Base-by-base conservation (phyloP, 2,797 vertebrate species). In the Gila robusta region DNA sequence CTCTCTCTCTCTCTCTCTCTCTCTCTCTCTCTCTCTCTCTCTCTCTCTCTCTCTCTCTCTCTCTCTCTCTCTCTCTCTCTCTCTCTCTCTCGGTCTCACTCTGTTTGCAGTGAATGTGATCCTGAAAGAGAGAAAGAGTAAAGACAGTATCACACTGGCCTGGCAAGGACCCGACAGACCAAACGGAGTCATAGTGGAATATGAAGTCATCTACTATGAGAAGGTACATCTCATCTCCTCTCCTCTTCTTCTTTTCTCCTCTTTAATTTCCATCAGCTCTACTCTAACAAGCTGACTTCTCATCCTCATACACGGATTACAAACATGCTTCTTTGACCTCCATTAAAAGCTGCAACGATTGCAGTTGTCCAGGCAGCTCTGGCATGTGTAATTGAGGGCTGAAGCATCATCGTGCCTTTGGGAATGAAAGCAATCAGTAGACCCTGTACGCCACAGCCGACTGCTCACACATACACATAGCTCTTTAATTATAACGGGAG, bases 131-230 rank as follows among this genome's bases (percentile, higher is more conserved):
- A 94, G 96, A 87, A 94, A 94, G 91, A 97, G 96, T 90, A 96
- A 96, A 91, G 96, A 96, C 93, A 97, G 96, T 9, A 94, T 97
- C 91, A 97, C 96, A 67, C 95, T 97, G 91, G 95, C 96, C 74
- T 97, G 96, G 94, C 96, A 97, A 92, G 96, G 95, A 80, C 96
- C 96, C 0, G 94, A 96, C 89, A 94, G 94, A 90, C 94, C 96
- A 86, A 96, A 93, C 17, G 95, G 95, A 56, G 95, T 87, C 23
- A 95, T 96, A 9, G 94, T 97, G 88, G 96, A 96, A 89, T 97
- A 96, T 90, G 96, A 97, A 91, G 95, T 97, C 87, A 96, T 96
- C 91, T 97, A 96, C 91, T 97, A 96, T 47, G 96, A 97, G 91
- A 97, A 97, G 96, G 96, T 96, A 93, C 54, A 3, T 26, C 21